These are phyloP conservation scores for Trichogramma evanescens DNA, from an alignment of 2,888 invertebrate genomes.

Conservation along the genomic window DNA sequence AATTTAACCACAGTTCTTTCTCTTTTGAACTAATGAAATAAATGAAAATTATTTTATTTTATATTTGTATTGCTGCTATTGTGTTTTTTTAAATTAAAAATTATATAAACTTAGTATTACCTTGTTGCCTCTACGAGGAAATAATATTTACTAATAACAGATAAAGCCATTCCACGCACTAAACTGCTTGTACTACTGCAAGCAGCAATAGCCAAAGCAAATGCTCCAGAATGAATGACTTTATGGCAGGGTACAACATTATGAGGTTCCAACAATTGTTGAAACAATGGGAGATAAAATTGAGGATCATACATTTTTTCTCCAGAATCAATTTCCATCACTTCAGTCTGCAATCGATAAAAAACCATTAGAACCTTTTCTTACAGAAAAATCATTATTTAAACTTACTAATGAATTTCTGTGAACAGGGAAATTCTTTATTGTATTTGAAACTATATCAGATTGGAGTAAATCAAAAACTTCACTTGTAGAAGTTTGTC, in stretches of 20 bases:
- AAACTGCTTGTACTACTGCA: constrained; percentile 61
- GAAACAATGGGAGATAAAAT: constrained; percentile 73
- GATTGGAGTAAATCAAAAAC: constrained; percentile 65
- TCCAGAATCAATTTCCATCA: constrained; percentile 26
- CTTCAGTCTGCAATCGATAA: constrained; percentile 21
- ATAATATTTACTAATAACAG: constrained; percentile 67
- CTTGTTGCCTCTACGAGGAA: constrained; percentile 60
- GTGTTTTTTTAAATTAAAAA: not conserved
- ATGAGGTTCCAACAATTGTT: constrained; percentile 67
- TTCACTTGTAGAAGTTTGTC: constrained; percentile 66
- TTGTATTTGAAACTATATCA: constrained; percentile 59
- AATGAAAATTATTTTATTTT: not conserved
- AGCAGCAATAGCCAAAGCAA: constrained; percentile 65
- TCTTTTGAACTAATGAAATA: constrained; percentile 52
- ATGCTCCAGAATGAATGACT: constrained; percentile 62
- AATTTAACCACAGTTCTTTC: constrained; percentile 60
- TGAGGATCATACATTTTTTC: constrained; percentile 69
- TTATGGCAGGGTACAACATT: constrained; percentile 65
- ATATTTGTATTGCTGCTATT: not conserved
- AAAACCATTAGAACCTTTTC: not conserved
- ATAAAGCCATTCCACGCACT: constrained; percentile 67
- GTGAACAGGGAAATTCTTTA: constrained; percentile 64
- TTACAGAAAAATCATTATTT: not conserved
- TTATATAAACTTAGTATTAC: not conserved
- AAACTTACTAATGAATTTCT: constrained; percentile 50